phyloP scores from a whole-genome alignment of 2,797 vertebrate genomes.

The Arremon brunneinucha region DNA sequence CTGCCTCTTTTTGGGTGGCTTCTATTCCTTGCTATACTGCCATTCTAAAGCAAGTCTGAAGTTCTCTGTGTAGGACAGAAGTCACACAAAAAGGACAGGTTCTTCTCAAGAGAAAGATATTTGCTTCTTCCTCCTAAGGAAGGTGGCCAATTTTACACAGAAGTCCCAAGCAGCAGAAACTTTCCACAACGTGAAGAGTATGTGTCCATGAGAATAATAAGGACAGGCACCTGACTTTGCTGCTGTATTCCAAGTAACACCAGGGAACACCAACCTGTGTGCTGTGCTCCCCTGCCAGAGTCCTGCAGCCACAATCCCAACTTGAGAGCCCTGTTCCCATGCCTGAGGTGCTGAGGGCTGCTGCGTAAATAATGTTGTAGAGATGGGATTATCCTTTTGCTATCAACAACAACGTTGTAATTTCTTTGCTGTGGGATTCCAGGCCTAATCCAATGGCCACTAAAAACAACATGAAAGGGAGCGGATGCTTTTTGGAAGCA shows the following conservation, averaged over 20 bases:
- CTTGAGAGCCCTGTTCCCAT: no score
- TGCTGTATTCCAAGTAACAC: not conserved
- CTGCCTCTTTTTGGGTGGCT: not conserved
- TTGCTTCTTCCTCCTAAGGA: not conserved
- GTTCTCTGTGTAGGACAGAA: not conserved
- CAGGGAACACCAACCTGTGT: not conserved
- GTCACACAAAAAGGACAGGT: not conserved
- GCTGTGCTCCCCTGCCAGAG: not conserved
- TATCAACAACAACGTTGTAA: not conserved
- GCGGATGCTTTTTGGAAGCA: not conserved
- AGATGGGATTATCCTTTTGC: not conserved
- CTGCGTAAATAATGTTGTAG: not conserved
- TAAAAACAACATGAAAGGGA: not conserved
- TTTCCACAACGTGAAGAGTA: accelerated
- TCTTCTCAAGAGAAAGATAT: not conserved
- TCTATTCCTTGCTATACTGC: not conserved
- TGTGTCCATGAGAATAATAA: not conserved
- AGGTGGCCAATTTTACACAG: not conserved
- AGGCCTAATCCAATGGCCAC: not conserved
- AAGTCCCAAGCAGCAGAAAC: not conserved
- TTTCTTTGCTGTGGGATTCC: not conserved
- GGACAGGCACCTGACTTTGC: not conserved
- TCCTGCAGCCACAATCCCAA: not conserved
- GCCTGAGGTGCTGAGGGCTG: not conserved
- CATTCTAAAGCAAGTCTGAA: not conserved